Evolutionary conservation across 2,797 vertebrate genomes (phyloP), one percentile per base, ranked within the genome.

Genomic region (Periophthalmus magnuspinnatus): DNA sequence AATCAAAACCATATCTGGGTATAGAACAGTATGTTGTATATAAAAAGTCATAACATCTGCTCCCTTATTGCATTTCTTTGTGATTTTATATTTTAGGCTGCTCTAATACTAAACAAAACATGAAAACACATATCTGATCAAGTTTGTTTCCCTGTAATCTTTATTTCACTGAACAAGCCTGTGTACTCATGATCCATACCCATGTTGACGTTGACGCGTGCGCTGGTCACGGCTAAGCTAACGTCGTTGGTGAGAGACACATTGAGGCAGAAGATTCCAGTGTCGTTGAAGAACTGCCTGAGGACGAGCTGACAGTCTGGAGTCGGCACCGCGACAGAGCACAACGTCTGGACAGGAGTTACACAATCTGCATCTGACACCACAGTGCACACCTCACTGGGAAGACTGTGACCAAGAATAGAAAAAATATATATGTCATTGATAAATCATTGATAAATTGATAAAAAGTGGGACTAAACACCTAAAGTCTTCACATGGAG

Each of bases 181-280:
- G 50, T 52, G 9, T 9, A 5, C 41, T 45, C 41, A 45, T 14
- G 14, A 45, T 5, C 13, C 28, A 58, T 73, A 94, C 95, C 93
- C 79, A 95, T 90, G 84, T 93, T 92, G 19, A 99, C 86, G 24
- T 90, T 93, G 85, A 99, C 92, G 41, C 90, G 93, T 5, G 96
- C 93, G 77, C 94, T 97, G 67, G 96, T 88, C 76, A 95, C 75
- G 14, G 97, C 96, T 72, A 98, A 89, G 79, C 96, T 95, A 74
- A 95, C 95, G 22, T 94, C 93, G 74, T 96, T 95, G 69, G 95
- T 93, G 87, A 99, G 69, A 28, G 97, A 97, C 67, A 99, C 94
- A 59, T 98, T 98, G 74, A 99, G 92, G 83, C 97, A 99, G 89
- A 96, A 99, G 41, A 93, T 90, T 9, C 97, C 97, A 0, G 94